Base-by-base conservation (phyloP, 2,888 invertebrate genomes). In the Machimus rusticus region DNA sequence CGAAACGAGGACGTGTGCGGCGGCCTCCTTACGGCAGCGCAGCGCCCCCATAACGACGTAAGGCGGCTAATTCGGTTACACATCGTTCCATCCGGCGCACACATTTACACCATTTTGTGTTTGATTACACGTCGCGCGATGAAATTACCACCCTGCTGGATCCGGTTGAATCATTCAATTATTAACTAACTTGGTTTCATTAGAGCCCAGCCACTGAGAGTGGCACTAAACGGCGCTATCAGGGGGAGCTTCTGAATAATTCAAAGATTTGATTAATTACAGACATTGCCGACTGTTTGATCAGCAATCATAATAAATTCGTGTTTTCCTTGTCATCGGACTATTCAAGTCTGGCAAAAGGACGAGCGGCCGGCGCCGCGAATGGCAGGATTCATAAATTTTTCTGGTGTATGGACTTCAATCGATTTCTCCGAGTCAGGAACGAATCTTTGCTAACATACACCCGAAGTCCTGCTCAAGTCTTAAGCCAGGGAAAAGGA, bases 251-350 rank as follows among this genome's bases (percentile, higher is more conserved):
- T 77, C 87, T 88, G 37, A 88, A 88, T 88, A 88, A 88, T 88
- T 88, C 87, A 88, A 87, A 74, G 88, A 88, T 88, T 87, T 88
- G 87, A 88, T 88, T 88, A 88, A 88, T 88, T 88, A 87, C 84
- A 81, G 77, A 74, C 87, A 87, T 79, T 87, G 87, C 55, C 79
- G 55, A 74, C 85, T 87, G 81, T 88, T 88, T 87, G 85, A 87
- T 87, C 87, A 87, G 74, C 57, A 86, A 81, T 85, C 79, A 86
- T 86, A 85, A 88, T 86, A 87, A 86, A 66, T 87, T 57, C 51
- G 43, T 86, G 84, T 77, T 78, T 34, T 76, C 77, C 51, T 78
- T 86, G 78, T 78, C 51, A 28, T 55, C 43, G 28, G n/a, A n/a
- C 34, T 81, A 16, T 46, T 43, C 43, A 28, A n/a, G 78, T 37